Percentiles rank a stretch among this genome's conserved stretches.
Conservation (phyloP, 1,140 invertebrate species). For the Drosophila trapezifrons region DNA sequence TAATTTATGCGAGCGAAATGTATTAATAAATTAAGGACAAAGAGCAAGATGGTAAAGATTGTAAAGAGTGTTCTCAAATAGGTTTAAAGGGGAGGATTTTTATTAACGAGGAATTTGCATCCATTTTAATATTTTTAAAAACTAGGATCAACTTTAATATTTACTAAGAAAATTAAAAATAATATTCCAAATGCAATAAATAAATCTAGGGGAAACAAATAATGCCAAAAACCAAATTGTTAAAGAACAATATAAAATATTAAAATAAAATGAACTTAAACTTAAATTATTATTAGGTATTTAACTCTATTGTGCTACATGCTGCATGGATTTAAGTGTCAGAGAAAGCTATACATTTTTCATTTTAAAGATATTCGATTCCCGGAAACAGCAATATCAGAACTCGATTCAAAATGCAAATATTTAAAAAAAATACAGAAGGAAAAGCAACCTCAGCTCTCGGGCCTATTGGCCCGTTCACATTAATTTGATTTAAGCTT, state of each 20-base stretch:
- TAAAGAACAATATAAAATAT: too few species aligned
- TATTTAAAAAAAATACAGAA: conserved; percentile 8
- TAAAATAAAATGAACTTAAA: too few species aligned
- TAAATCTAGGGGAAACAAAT: too few species aligned
- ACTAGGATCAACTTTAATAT: too few species aligned
- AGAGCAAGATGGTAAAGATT: conserved; percentile 17
- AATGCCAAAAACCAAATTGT: too few species aligned
- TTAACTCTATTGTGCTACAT: too few species aligned
- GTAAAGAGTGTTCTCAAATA: conserved; percentile 1
- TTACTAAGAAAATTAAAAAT: too few species aligned
- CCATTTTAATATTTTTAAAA: too few species aligned
- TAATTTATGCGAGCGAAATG: conserved; percentile 39
- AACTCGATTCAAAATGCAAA: conserved; percentile 10
- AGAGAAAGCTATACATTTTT: neutral
- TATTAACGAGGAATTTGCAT: too few species aligned
- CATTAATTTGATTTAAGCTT: conserved; percentile 67
- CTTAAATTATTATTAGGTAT: too few species aligned
- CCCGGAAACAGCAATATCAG: neutral
- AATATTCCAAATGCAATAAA: neutral
- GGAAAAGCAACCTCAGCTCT: conserved; percentile 5
- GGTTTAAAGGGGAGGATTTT: neutral
- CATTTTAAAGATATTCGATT: neutral
- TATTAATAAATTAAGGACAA: conserved; percentile 32
- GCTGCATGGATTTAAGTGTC: too few species aligned
- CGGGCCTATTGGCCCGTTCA: conserved; percentile 45